Evolutionary conservation across 1,140 invertebrate genomes (phyloP).

Genomic region (Macrostomum lignano): DNA sequence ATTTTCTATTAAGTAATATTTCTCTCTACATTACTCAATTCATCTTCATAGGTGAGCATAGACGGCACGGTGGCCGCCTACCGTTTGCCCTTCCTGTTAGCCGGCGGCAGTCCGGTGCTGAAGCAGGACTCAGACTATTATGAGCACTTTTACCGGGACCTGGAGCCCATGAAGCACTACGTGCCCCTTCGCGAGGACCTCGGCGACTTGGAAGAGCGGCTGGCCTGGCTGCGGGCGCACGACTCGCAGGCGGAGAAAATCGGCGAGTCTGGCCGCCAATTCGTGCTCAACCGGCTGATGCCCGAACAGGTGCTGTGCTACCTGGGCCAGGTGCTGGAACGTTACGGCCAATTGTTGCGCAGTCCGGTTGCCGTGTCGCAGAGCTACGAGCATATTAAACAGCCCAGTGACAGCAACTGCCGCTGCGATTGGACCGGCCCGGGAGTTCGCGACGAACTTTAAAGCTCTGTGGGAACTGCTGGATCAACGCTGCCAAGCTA

Average conservation of each 20-base stretch:
- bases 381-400: too few species aligned
- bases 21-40: too few species aligned
- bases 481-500: too few species aligned
- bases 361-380: too few species aligned
- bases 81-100: conserved; percentile 60
- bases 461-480: too few species aligned
- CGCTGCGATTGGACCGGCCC: too few species aligned
- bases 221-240: conserved; percentile 48
- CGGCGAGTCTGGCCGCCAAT: background rate
- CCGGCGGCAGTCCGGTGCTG: conserved; percentile 51
- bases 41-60: too few species aligned
- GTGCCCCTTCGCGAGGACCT: conserved; percentile 50
- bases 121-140: conserved; percentile 75
- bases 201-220: conserved; percentile 44
- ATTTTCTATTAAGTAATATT: too few species aligned
- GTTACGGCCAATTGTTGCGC: background rate
- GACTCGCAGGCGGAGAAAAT: conserved; percentile 26
- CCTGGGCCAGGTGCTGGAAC: background rate
- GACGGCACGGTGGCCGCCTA: conserved; percentile 88
- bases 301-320: background rate
- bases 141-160: conserved; percentile 60
- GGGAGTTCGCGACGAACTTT: too few species aligned
- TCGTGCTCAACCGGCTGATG: background rate
- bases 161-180: conserved; percentile 49
- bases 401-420: too few species aligned